Evolutionary conservation across 1,140 invertebrate genomes (phyloP).

Genomic region (Euura saliciscinereae): DNA sequence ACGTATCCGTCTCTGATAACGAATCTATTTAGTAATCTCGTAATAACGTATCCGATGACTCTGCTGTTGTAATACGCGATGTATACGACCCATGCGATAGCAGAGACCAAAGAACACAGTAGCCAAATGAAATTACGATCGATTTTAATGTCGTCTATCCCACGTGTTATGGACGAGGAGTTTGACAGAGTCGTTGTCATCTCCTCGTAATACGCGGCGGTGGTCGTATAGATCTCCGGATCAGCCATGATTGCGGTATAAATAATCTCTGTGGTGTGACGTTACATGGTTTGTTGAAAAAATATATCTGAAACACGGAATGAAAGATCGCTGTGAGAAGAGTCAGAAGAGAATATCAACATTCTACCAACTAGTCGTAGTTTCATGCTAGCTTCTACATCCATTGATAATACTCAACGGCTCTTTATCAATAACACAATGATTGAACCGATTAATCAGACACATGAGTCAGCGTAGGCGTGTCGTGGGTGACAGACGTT

Average conservation of each 20-base stretch:
- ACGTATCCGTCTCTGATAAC: slow-evolving; percentile 85
- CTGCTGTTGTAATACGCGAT: slow-evolving; percentile 95
- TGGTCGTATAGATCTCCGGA: slow-evolving; percentile 37
- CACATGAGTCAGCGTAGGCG: neutral
- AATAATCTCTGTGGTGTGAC: neutral
- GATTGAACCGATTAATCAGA: too few species aligned
- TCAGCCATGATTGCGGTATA: slow-evolving; percentile 41
- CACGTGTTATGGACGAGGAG: slow-evolving; percentile 58
- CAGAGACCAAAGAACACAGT: slow-evolving; percentile 79
- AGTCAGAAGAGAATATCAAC: too few species aligned
- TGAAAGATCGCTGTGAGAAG: too few species aligned
- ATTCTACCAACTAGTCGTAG: too few species aligned
- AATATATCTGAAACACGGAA: neutral
- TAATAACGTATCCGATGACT: slow-evolving; percentile 87
- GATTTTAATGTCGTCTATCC: slow-evolving; percentile 75
- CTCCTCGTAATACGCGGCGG: slow-evolving; percentile 44
- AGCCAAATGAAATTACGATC: slow-evolving; percentile 84
- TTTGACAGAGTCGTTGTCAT: slow-evolving; percentile 52
- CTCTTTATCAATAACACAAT: too few species aligned
- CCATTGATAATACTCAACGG: too few species aligned
- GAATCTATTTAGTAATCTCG: slow-evolving; percentile 87
- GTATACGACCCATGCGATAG: slow-evolving; percentile 90
- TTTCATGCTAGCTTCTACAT: too few species aligned
- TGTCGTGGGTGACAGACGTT: neutral
- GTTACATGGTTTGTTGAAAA: neutral